phyloP scores from a whole-genome alignment of 1,140 invertebrate genomes.

The Drosophila insularis region DNA sequence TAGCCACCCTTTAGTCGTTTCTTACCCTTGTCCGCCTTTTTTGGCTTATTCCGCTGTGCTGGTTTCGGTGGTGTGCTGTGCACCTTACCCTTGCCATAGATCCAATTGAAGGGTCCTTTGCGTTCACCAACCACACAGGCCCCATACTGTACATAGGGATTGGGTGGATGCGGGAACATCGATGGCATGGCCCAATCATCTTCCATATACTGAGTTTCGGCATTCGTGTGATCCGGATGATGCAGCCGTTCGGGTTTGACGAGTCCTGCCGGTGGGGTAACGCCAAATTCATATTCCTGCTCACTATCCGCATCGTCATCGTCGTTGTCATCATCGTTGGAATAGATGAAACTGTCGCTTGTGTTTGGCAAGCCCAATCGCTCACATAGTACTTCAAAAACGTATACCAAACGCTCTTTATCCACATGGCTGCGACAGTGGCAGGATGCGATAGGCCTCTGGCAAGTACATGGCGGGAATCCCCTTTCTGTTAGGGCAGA shows the following conservation, averaged over 20 bases:
- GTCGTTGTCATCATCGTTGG: conserved; percentile 41
- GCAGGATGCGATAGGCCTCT: conserved; percentile 56
- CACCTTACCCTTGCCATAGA: conserved; percentile 53
- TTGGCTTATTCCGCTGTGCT: conserved; percentile 7
- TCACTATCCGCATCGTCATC: conserved; percentile 66
- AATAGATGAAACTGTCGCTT: conserved; percentile 40
- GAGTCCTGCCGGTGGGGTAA: conserved; percentile 75
- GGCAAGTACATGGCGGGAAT: conserved; percentile 55
- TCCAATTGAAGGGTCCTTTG: conserved; percentile 42
- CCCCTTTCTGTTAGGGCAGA: conserved; percentile 45
- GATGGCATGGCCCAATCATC: conserved; percentile 62
- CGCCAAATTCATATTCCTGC: conserved; percentile 73
- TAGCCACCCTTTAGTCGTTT: conserved; percentile 19
- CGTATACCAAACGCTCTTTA: conserved; percentile 43
- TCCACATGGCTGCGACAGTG: conserved; percentile 63
- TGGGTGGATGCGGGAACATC: conserved; percentile 57
- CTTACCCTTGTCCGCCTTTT: conserved; percentile 18
- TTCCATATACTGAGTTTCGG: conserved; percentile 66
- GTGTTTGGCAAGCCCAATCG: conserved; percentile 25
- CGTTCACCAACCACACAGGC: conserved; percentile 58
- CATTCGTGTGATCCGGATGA: conserved; percentile 37
- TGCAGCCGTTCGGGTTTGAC: conserved; percentile 56
- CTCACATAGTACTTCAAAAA: conserved; percentile 37
- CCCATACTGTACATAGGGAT: conserved; percentile 46
- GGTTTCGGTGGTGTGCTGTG: conserved; percentile 39